phyloP scores from a whole-genome alignment of 2,797 vertebrate genomes.

The Alauda arvensis region DNA sequence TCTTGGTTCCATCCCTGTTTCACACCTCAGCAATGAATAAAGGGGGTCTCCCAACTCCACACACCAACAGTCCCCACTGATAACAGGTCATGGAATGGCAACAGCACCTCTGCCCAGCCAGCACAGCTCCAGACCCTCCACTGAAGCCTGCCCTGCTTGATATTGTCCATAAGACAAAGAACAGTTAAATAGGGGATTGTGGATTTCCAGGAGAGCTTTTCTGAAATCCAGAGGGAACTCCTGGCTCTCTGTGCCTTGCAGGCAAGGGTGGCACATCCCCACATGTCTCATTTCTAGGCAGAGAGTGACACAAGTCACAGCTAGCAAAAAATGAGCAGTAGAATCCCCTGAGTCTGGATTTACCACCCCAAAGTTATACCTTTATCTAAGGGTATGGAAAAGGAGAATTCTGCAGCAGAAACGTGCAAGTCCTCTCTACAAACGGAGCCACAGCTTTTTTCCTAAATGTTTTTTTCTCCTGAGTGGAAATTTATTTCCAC shows the following conservation, averaged over 20 bases:
- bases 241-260: not conserved
- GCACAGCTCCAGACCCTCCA: not conserved
- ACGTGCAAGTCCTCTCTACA: not conserved
- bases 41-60: not conserved
- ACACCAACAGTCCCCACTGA: not conserved
- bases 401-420: not conserved
- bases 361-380: not conserved
- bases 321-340: not conserved
- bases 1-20: not conserved
- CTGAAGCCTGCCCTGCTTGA: not conserved
- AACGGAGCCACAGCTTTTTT: fast-evolving
- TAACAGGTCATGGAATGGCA: fast-evolving
- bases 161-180: not conserved
- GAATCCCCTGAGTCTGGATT: not conserved
- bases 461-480: not conserved
- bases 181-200: not conserved
- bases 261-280: not conserved
- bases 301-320: not conserved
- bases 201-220: not conserved
- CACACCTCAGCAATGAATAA: not conserved
- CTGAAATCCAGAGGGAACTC: not conserved
- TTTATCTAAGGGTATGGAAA: not conserved
- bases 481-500: not conserved
- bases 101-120: not conserved
- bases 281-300: not conserved